Percentiles rank a stretch among this genome's conserved stretches.
Evolutionary conservation across 1,140 invertebrate species (phyloP).

Genomic region (Papilio helenus): DNA sequence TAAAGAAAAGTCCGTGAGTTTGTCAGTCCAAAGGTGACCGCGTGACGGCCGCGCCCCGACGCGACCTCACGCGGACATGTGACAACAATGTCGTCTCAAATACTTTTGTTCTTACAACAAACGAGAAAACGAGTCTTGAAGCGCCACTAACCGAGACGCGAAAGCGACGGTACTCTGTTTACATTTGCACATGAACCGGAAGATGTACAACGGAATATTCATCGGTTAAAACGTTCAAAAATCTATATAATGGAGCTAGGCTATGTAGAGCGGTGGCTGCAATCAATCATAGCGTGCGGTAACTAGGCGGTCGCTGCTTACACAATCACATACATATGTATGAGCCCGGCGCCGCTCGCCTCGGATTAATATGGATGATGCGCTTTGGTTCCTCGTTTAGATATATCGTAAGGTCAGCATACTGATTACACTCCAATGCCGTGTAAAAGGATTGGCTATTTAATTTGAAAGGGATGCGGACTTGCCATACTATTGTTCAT

Average conservation of each 20-base stretch:
- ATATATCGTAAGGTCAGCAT: constrained; percentile 37
- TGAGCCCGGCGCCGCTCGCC: constrained; percentile 41
- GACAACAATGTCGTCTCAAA: constrained; percentile 42
- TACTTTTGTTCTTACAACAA: constrained; percentile 66
- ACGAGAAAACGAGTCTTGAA: neutral
- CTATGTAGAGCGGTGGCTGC: neutral
- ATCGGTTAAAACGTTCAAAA: neutral
- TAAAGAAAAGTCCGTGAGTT: neutral
- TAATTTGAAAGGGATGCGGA: constrained; percentile 1
- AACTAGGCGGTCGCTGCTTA: constrained; percentile 35
- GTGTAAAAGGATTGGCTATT: constrained; percentile 31
- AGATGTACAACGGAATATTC: constrained; percentile 6
- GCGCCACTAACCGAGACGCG: neutral
- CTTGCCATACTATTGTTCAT: neutral
- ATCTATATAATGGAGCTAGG: neutral
- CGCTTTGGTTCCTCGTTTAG: constrained; percentile 40
- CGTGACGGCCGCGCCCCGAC: neutral
- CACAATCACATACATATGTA: constrained; percentile 46
- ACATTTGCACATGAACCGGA: constrained; percentile 17
- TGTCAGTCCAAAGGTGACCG: neutral
- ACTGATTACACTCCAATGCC: constrained; percentile 7
- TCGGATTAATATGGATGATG: constrained; percentile 49
- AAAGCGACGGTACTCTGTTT: constrained; percentile 14
- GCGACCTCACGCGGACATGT: neutral
- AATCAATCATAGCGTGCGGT: constrained; percentile 39